Base-by-base conservation (phyloP, 2,797 vertebrate genomes). In the Takifugu rubripes region DNA sequence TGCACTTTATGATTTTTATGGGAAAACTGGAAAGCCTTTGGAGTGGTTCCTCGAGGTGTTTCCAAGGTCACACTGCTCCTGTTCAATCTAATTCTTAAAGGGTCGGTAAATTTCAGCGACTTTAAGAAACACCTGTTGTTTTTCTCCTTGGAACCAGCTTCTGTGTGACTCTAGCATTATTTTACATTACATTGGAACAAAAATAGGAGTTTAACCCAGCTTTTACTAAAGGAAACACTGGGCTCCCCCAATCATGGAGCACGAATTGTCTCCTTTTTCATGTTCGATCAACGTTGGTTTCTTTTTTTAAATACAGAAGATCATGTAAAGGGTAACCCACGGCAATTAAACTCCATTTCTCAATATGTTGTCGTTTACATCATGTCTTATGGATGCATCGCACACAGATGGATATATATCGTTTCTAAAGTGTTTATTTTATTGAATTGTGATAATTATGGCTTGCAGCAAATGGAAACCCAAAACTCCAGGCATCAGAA, bases 281-380 rank as follows among this genome's bases (percentile, higher is more conserved):
- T 66, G 64, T 64, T 42, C 36, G 57, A 79, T 67, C 65, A 72
- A 70, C 64, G 74, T 21, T 46, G 1, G n/a, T 46, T 76, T 77
- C 24, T 40, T 54, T 81, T 84, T 80, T 77, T 58, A 79, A 84
- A 82, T 72, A 72, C 74, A 81, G 73, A 83, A 63, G 58, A 72
- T 61, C 74, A 77, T 88, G 84, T 90, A 84, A 79, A 85, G 77
- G 77, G 84, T 78, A 75, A 66, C 60, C 72, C 75, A 81, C 86
- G 79, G 66, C 72, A 74, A 90, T 88, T 87, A 87, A 89, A 88
- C 63, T 59, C 50, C 57, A 84, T 85, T 86, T 85, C 78, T 84
- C 78, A 90, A 87, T 84, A 85, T 82, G 76, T 77, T 66, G 47
- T 77, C 17, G 44, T 46, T 46, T 17, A 21, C 21, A 21, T 21